Base-by-base conservation (phyloP, 1,140 invertebrate genomes). In the Acromyrmex echinatior region DNA sequence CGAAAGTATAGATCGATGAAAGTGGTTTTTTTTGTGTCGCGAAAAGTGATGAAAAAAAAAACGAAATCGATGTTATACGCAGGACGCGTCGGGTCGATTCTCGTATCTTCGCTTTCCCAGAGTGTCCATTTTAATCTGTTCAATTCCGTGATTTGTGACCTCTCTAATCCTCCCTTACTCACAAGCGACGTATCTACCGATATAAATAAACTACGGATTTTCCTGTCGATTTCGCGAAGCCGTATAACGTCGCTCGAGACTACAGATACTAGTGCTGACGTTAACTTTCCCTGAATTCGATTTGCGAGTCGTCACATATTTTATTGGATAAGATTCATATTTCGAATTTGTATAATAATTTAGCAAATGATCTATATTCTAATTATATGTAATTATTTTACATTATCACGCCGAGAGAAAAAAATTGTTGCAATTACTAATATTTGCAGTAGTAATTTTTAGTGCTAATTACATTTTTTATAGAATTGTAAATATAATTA, bases 141-240 rank as follows among this genome's bases (percentile, higher is more conserved):
- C 80, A 76, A 84, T 84, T 84, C 80, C 80, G 21, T 84, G 80
- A 84, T 84, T 84, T 84, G 80, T 84, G 80, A 74, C 80, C 21
- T 49, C 80, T 84, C 70, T 84, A 84, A 84, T 84, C 80, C 80
- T 76, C 56, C 45, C 56, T 62, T 84, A 74, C 56, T 84, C 80
- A 49, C 80, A 39, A 63, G 28, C 56, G 71, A 84, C 80, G 70
- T 84, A 76, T 84, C 56, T 25, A 28, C 39, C 70, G 70, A 76
- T 84, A 84, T 84, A 84, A 84, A 84, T 84, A 76, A 84, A 84
- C 80, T 84, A 76, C 70, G 80, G 80, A 84, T 84, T 84, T 84
- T 60, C 58, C 70, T 76, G 80, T 84, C 70, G 70, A 84, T 84
- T 84, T 74, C 70, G 49, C 49, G 63, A 70, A 70, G 63, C 62